Percentiles rank a stretch among this genome's conserved stretches.
phyloP scores from a whole-genome alignment of 2,113 vertebrate species.

The Sander lucioperca region DNA sequence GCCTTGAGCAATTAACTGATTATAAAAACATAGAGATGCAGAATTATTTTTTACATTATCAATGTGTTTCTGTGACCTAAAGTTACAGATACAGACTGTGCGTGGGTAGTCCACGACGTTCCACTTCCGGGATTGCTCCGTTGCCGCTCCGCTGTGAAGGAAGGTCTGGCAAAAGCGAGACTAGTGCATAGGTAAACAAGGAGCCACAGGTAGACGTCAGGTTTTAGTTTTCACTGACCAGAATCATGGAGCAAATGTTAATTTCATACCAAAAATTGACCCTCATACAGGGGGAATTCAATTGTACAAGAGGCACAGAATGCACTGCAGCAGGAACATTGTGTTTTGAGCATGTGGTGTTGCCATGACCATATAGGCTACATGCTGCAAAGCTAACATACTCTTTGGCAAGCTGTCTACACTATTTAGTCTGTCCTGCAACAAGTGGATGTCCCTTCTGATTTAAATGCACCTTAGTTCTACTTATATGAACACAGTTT shows the following conservation, averaged over 20 bases:
- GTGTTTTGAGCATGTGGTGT: not conserved
- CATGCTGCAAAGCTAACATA: not conserved
- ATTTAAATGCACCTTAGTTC: not conserved
- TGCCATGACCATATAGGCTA: not conserved
- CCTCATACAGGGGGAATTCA: not conserved
- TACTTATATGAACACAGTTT: not conserved
- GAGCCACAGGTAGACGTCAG: not conserved
- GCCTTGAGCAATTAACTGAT: not conserved
- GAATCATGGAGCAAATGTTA: not conserved
- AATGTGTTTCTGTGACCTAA: not conserved
- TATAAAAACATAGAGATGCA: not conserved
- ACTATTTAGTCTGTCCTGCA: not conserved
- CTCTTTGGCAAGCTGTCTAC: not conserved
- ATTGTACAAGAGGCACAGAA: not conserved
- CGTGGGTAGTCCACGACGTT: not conserved
- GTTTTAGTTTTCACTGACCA: not conserved
- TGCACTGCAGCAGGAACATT: not conserved
- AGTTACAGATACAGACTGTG: not conserved
- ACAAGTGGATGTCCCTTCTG: not conserved
- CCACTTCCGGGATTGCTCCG: too few species aligned
- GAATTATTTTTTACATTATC: not conserved
- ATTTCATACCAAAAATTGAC: not conserved
- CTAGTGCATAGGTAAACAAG: not conserved
- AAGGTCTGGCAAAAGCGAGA: too few species aligned
- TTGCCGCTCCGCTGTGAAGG: too few species aligned